These are phyloP conservation scores for Uropsilus gracilis DNA, from an alignment of 2,113 vertebrate species.

Conservation along the genomic window DNA sequence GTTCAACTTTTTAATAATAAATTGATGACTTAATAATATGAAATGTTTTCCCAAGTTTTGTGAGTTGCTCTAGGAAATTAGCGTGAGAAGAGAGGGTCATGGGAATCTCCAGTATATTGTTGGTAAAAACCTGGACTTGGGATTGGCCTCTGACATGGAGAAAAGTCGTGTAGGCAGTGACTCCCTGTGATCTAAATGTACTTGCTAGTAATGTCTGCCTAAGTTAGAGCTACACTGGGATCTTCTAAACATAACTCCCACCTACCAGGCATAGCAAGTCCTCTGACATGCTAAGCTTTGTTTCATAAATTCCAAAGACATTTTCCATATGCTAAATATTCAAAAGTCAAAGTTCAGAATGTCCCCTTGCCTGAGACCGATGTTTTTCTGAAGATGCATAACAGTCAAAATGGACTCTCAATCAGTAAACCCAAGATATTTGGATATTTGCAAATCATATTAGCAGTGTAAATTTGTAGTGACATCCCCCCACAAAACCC, in stretches of 20 bases:
- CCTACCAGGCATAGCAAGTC: background rate
- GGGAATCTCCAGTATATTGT: too few relatives aligned
- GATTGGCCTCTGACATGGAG: too few relatives aligned
- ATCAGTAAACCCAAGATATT: background rate
- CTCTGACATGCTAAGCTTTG: constrained; percentile 20
- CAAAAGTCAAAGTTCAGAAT: background rate
- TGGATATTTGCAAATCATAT: background rate
- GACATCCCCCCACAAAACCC: background rate
- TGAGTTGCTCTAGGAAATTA: too few relatives aligned
- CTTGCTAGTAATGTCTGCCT: background rate
- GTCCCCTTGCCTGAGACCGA: background rate
- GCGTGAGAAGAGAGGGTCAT: too few relatives aligned
- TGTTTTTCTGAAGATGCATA: background rate
- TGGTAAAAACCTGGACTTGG: too few relatives aligned
- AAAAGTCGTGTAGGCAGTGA: too few relatives aligned
- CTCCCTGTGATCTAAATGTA: background rate
- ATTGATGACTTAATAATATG: too few relatives aligned
- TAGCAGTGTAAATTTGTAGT: background rate
- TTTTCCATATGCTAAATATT: background rate
- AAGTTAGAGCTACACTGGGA: background rate
- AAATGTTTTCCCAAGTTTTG: too few relatives aligned
- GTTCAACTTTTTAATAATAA: too few relatives aligned
- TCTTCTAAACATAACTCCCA: background rate
- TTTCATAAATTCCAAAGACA: constrained; percentile 15
- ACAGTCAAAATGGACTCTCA: background rate